phyloP scores from a whole-genome alignment of 1,140 invertebrate genomes.

The Cydia splendana region DNA sequence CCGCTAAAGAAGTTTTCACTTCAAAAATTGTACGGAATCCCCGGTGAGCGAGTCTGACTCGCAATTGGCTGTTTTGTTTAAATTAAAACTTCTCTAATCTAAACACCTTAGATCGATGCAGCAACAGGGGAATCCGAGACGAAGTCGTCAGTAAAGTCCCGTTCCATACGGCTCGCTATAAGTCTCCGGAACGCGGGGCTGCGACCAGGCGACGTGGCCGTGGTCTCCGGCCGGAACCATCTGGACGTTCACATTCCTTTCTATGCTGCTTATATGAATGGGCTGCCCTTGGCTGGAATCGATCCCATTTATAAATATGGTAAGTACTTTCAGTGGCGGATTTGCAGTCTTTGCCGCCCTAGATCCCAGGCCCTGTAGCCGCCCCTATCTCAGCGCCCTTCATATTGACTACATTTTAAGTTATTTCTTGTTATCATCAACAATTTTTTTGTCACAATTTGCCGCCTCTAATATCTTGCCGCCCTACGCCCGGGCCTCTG shows the following conservation, averaged over 20 bases:
- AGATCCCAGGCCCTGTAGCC: too few relatives aligned
- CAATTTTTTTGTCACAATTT: too few relatives aligned
- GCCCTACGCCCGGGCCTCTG: too few relatives aligned
- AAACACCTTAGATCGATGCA: slow-evolving; percentile 13
- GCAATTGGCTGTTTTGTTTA: too few relatives aligned
- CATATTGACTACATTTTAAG: too few relatives aligned
- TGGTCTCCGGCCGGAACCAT: neutral
- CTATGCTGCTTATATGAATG: slow-evolving; percentile 15
- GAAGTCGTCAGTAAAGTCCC: neutral
- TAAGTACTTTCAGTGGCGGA: neutral
- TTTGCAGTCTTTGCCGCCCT: too few relatives aligned
- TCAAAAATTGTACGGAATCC: too few relatives aligned
- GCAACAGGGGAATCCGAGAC: slow-evolving; percentile 9
- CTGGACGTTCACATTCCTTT: slow-evolving; percentile 18
- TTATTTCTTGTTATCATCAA: too few relatives aligned
- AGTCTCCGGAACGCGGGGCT: slow-evolving; percentile 9
- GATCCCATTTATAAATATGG: slow-evolving; percentile 25
- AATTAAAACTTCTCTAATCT: neutral
- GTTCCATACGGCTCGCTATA: neutral
- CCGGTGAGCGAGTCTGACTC: too few relatives aligned
- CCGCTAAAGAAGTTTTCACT: too few relatives aligned
- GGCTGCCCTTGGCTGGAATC: slow-evolving; percentile 2
- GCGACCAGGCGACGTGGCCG: neutral
- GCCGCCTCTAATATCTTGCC: too few relatives aligned
- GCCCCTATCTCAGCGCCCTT: too few relatives aligned